phyloP scores from a whole-genome alignment of 2,113 vertebrate genomes.

The Mesitornis unicolor region DNA sequence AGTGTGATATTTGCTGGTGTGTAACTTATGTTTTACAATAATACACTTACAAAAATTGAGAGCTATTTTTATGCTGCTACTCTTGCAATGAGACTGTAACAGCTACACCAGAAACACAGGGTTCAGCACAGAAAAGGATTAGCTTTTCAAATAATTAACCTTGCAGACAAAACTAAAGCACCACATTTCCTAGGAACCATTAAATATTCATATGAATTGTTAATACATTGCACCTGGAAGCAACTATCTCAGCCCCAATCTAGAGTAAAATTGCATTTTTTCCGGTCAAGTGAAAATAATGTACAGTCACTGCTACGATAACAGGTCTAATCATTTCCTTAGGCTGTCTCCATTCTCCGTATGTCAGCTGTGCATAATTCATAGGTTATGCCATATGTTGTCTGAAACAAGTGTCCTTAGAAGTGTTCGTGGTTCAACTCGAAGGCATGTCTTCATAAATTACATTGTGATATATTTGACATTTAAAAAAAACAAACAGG shows the following conservation, averaged over 20 bases:
- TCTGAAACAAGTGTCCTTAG: constrained; percentile 29
- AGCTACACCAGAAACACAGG: not conserved
- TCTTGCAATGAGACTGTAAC: not conserved
- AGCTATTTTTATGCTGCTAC: not conserved
- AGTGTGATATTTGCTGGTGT: not conserved
- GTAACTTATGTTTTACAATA: not conserved
- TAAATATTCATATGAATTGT: constrained; percentile 11
- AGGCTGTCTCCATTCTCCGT: constrained; percentile 43
- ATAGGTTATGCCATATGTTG: constrained; percentile 61
- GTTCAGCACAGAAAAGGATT: not conserved
- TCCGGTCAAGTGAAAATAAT: constrained; percentile 33
- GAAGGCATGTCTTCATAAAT: constrained; percentile 36
- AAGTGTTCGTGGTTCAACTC: constrained; percentile 17
- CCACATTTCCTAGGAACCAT: constrained; percentile 2
- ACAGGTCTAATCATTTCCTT: constrained; percentile 38
- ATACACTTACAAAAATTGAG: not conserved
- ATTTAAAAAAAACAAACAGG: constrained; percentile 10
- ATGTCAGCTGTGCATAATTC: constrained; percentile 66
- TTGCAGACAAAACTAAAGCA: not conserved
- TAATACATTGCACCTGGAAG: constrained; percentile 15
- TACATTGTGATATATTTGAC: constrained; percentile 32
- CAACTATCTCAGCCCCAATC: not conserved
- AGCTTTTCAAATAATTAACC: not conserved
- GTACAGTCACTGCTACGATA: not conserved
- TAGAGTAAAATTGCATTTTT: constrained; percentile 8